A percentile compares a stretch with the other conserved stretches of the same genome.
These are phyloP conservation scores for Tachysurus fulvidraco DNA, from an alignment of 2,113 vertebrate genomes.

Conservation along the genomic window DNA sequence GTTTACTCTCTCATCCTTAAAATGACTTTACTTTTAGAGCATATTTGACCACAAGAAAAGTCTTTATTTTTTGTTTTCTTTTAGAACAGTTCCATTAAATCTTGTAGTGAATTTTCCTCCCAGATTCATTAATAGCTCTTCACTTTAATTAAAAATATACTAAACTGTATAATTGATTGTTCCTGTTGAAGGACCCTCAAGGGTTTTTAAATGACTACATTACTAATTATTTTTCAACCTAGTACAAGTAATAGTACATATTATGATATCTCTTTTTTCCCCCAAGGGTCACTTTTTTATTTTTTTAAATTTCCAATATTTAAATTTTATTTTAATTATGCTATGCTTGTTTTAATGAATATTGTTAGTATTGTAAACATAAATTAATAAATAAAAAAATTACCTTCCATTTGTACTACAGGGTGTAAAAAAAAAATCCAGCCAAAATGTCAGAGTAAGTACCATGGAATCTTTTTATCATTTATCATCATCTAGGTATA, in stretches of 20 bases:
- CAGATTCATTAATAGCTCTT: neutral
- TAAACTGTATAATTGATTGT: neutral
- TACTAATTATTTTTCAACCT: neutral
- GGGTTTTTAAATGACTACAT: neutral
- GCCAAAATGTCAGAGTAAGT: constrained; percentile 75
- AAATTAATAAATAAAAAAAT: too few relatives aligned
- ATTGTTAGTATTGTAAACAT: neutral
- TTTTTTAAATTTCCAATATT: neutral
- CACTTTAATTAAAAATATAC: neutral
- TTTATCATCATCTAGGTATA: neutral
- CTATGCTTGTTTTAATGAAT: neutral
- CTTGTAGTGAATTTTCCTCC: neutral
- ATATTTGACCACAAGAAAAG: neutral
- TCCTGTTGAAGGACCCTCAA: neutral
- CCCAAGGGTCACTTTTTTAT: neutral
- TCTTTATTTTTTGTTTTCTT: neutral
- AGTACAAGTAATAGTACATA: neutral
- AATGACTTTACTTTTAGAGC: neutral
- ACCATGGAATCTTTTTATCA: neutral
- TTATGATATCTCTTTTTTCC: neutral
- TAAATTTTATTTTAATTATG: neutral
- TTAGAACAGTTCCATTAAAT: neutral
- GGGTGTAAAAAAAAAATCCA: constrained; percentile 53
- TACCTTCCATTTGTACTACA: constrained; percentile 39
- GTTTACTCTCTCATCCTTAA: neutral